Evolutionary conservation across 2,797 vertebrate species (phyloP), one percentile per base, ranked within the genome.

Genomic region (Lithobates sylvaticus): DNA sequence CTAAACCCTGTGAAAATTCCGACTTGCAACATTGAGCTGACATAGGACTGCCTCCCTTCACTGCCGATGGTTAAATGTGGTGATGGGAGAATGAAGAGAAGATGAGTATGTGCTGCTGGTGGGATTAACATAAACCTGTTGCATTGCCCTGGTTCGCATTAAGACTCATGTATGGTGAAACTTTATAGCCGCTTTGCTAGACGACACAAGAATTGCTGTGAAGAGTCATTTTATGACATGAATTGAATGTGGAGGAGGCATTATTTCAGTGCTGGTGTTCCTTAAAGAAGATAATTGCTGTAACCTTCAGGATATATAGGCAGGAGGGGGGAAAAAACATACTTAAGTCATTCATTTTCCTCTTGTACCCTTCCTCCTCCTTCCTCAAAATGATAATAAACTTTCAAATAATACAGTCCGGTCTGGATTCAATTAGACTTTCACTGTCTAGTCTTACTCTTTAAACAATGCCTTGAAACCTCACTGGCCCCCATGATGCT

Each of bases 391-490:
- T 87, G 81, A 87, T 87, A 87, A 87, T 87, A 84, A 87, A 87
- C 81, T 39, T 87, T 75, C 81, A 80, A 74, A 44, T 84, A 83
- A 87, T 74, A 74, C 81, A 87, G 86, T 21, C 71, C 42, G 70
- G 81, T 84, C 86, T 87, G 86, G 86, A 84, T 87, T 87, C 86
- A 87, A 87, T 87, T 87, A 87, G 81, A 87, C 77, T 87, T 79
- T 80, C 81, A 71, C 81, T 87, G 86, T 87, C 86, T 87, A 87
- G 86, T 80, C 86, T 87, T 87, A 81, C 47, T 89, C 32, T 91
- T 91, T 91, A 92, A 91, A 89, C 88, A 90, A 89, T 88, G 89
- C 76, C 88, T 90, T 92, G 91, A 90, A 90, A 89, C 92, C 89
- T 92, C 92, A 89, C 89, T 93, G 89, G 89, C 91, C 88, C 85